These are phyloP conservation scores for Tachyglossus aculeatus DNA, from an alignment of 2,797 vertebrate species.

Conservation along the genomic window DNA sequence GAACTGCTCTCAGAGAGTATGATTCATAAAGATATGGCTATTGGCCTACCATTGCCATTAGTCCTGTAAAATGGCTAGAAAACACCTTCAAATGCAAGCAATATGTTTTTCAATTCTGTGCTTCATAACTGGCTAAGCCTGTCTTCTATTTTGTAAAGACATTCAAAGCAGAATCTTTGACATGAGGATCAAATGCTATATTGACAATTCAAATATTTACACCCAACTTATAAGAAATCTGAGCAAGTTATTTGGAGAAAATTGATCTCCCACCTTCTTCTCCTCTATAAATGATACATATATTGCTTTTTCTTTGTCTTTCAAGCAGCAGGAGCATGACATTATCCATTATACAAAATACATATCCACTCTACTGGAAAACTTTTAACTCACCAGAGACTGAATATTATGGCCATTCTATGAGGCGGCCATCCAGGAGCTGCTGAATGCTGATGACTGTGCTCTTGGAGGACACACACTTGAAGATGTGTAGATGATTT, in stretches of 20 bases:
- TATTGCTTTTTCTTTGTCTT: background rate
- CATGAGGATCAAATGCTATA: background rate
- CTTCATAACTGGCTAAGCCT: conserved; percentile 2
- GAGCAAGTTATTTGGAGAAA: background rate
- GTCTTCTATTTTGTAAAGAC: conserved; percentile 7
- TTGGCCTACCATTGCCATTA: conserved; percentile 3
- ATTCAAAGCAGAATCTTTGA: background rate
- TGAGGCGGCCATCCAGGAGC: too few relatives aligned
- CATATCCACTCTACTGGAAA: background rate
- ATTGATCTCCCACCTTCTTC: background rate
- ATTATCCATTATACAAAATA: background rate
- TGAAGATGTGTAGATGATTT: too few relatives aligned
- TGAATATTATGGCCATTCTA: too few relatives aligned
- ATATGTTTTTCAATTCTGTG: background rate
- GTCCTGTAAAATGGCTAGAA: conserved; percentile 1
- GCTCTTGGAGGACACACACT: too few relatives aligned
- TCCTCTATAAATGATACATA: background rate
- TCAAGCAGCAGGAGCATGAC: background rate
- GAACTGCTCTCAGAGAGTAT: background rate
- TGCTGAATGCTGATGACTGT: too few relatives aligned
- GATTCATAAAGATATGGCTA: background rate
- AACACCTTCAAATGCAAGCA: background rate
- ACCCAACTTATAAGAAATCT: background rate
- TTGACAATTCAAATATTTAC: background rate
- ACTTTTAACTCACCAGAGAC: too few relatives aligned